These are phyloP conservation scores for Metallyticus violacea DNA, from an alignment of 2,888 invertebrate species.

Conservation along the genomic window DNA sequence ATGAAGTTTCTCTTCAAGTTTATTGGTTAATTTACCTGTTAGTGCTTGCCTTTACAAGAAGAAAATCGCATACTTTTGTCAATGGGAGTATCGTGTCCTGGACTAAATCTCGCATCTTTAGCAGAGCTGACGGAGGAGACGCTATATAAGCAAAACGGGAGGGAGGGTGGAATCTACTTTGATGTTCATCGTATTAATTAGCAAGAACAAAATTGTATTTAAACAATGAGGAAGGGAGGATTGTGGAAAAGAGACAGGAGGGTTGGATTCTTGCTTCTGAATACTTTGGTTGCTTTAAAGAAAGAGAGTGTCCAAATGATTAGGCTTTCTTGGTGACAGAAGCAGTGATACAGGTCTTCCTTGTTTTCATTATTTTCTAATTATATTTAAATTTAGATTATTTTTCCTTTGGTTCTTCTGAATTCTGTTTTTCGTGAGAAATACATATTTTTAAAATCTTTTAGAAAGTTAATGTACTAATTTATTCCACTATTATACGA, in stretches of 20 bases:
- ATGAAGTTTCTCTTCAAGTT: neutral
- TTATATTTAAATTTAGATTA: too few species aligned
- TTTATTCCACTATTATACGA: too few species aligned
- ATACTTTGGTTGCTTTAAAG: neutral
- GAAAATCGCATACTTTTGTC: neutral
- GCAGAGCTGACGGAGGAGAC: neutral
- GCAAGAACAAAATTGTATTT: constrained; percentile 62
- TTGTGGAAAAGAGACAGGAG: neutral
- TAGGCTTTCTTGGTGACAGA: neutral
- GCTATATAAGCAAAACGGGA: neutral
- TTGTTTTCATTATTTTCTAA: too few species aligned
- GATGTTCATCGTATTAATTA: constrained; percentile 57
- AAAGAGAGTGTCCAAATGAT: neutral
- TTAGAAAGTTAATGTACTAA: too few species aligned
- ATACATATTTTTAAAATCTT: too few species aligned
- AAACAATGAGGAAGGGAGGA: constrained; percentile 49
- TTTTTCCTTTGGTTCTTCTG: too few species aligned
- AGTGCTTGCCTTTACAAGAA: neutral
- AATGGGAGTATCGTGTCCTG: neutral
- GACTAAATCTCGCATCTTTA: constrained; percentile 5
- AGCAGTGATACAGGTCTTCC: neutral
- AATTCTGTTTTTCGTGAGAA: too few species aligned
- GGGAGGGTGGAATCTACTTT: constrained; percentile 49
- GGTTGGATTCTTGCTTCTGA: neutral
- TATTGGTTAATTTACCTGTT: neutral